These are phyloP conservation scores for Equus quagga DNA, from an alignment of 2,113 vertebrate genomes.

Conservation along the genomic window DNA sequence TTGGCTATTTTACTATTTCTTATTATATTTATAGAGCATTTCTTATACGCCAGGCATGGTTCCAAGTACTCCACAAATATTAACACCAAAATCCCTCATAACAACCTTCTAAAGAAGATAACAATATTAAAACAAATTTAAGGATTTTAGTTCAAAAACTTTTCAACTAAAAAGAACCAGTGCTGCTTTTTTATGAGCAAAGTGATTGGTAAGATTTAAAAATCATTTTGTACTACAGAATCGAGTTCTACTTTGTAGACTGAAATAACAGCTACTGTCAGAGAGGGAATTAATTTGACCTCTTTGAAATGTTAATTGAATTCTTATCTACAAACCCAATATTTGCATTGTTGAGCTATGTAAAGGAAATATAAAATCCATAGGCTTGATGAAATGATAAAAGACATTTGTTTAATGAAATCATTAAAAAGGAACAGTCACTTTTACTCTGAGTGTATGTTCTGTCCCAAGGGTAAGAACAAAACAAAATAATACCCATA, in stretches of 20 bases:
- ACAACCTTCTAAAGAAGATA: not conserved
- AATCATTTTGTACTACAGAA: constrained; percentile 18
- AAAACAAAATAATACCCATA: constrained; percentile 9
- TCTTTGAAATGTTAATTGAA: constrained; percentile 80
- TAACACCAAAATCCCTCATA: not conserved
- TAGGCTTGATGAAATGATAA: constrained; percentile 70
- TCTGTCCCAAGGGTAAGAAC: not conserved
- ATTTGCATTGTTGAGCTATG: constrained; percentile 60
- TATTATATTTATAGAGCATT: not conserved
- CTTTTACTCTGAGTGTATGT: not conserved
- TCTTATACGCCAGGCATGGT: not conserved
- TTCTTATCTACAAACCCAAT: constrained; percentile 75
- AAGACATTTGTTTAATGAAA: constrained; percentile 35
- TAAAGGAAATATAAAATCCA: constrained; percentile 73
- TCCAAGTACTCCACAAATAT: not conserved
- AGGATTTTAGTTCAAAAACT: constrained; percentile 4
- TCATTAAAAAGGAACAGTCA: constrained; percentile 54
- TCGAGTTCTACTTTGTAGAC: constrained; percentile 54
- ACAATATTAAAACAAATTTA: not conserved
- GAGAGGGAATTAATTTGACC: constrained; percentile 70
- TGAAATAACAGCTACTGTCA: constrained; percentile 58
- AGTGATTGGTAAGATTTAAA: constrained; percentile 21
- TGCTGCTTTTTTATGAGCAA: not conserved
- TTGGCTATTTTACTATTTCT: not conserved
- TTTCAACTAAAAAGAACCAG: not conserved